Evolutionary conservation across 2,888 invertebrate species (phyloP).

Genomic region (Euzophera pinguis): DNA sequence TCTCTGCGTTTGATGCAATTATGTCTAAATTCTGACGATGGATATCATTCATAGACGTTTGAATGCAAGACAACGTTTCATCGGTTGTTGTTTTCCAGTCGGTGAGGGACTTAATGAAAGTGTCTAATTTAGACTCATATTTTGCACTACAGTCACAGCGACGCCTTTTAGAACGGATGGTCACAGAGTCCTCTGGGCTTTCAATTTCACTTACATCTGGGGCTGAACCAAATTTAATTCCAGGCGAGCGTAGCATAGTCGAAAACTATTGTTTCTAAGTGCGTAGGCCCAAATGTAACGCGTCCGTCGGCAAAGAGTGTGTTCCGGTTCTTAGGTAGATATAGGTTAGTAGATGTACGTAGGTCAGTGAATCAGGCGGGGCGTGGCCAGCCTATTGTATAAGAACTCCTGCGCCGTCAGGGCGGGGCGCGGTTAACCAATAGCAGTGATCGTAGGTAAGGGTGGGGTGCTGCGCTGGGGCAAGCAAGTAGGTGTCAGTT

Average conservation of each 20-base stretch:
- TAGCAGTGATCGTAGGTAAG: neutral
- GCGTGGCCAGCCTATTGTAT: neutral
- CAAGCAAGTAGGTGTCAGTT: neutral
- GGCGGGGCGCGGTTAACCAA: neutral
- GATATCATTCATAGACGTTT: neutral
- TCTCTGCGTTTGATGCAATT: neutral
- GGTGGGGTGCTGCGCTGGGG: neutral
- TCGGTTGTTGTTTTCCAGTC: neutral
- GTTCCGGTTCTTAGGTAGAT: neutral
- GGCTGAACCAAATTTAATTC: neutral
- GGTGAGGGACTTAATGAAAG: neutral
- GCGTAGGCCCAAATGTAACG: neutral
- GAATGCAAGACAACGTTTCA: neutral
- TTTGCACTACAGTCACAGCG: neutral
- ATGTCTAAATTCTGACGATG: neutral
- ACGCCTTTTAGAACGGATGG: neutral
- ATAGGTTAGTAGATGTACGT: neutral
- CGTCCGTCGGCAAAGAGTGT: neutral
- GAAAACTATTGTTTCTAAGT: neutral
- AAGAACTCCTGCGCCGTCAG: neutral
- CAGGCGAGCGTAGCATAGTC: slow-evolving; percentile 3
- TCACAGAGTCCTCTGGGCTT: neutral
- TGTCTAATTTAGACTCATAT: neutral
- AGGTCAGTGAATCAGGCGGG: neutral
- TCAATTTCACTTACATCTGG: neutral